phyloP scores from a whole-genome alignment of 2,888 invertebrate genomes.

The Drosophila kambysellisi region DNA sequence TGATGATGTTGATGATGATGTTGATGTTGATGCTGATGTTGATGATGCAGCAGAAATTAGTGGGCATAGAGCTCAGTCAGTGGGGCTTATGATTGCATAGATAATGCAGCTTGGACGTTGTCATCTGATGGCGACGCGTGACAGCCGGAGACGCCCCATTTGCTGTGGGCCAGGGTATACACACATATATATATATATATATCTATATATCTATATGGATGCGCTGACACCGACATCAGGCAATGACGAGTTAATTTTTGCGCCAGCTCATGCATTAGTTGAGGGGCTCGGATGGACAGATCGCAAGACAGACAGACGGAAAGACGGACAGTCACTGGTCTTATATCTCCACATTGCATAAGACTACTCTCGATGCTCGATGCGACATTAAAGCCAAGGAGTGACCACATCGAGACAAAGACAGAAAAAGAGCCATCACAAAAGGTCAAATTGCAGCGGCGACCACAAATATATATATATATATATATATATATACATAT shows the following conservation, averaged over 20 bases:
- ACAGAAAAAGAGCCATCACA: slow-evolving; percentile 23
- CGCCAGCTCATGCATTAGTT: slow-evolving; percentile 76
- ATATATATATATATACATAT: too few species aligned
- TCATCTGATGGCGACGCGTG: slow-evolving; percentile 72
- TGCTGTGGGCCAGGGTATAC: slow-evolving; percentile 1
- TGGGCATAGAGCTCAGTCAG: slow-evolving; percentile 30
- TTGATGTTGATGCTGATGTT: slow-evolving; percentile 26
- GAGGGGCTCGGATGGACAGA: slow-evolving; percentile 9
- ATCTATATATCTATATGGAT: not conserved
- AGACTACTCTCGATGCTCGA: slow-evolving; percentile 40
- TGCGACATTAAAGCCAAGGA: slow-evolving; percentile 77
- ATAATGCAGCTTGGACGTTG: slow-evolving; percentile 65
- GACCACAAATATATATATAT: slow-evolving; percentile 22
- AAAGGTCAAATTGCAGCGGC: slow-evolving; percentile 56
- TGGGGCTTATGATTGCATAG: slow-evolving; percentile 57
- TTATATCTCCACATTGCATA: slow-evolving; percentile 64
- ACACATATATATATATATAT: not conserved
- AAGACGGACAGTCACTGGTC: slow-evolving; percentile 19
- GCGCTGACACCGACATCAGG: slow-evolving; percentile 53
- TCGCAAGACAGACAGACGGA: slow-evolving; percentile 23
- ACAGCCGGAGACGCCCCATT: slow-evolving; percentile 62
- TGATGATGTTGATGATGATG: slow-evolving; percentile 51
- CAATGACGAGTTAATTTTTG: slow-evolving; percentile 79
- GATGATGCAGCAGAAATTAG: slow-evolving; percentile 72
- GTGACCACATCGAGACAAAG: slow-evolving; percentile 71